Evolutionary conservation across 2,888 invertebrate genomes (phyloP), one percentile per base, ranked within the genome.

Genomic region (Drosophila engyochracea): DNA sequence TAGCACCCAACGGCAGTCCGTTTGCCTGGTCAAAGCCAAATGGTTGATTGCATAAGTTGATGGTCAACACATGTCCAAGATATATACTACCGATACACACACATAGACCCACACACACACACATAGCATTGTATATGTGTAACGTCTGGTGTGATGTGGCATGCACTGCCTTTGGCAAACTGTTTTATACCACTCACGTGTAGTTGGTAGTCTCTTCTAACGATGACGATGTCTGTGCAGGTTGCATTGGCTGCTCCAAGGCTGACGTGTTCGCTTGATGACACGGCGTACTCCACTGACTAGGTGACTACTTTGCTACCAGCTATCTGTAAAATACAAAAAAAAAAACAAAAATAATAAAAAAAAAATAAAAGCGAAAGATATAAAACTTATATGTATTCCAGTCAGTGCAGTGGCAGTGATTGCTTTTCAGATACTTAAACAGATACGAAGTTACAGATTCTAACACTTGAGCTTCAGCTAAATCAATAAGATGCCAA

Each of bases 31-130:
- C 88, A 88, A 82, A 89, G 87, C 90, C 90, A 89, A 85, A 84
- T 89, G 85, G 85, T 87, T 87, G 87, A 87, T 87, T 87, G 90
- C 90, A 89, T 89, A 87, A 87, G 87, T 87, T 87, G 87, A 87
- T 87, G 87, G 90, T 82, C 87, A 88, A 87, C 87, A 89, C 90
- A 89, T 87, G 87, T 87, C 88, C 85, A 76, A 87, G 83, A 83
- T 87, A 83, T 84, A 81, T 81, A 79, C 67, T 79, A 63, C 60
- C 73, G 79, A 80, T 82, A 83, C 61, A 74, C 58, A 41, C 41
- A 41, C 41, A n/a, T 19, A 41, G 19, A 41, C 39, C 9, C 19
- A 39, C 39, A 19, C 59, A 7, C 12, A 22, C 22, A 47, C 14
- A 16, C 22, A 7, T 58, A 65, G 41, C n/a, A 2, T 49, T 25